Evolutionary conservation across 1,140 invertebrate genomes (phyloP), one percentile per base, ranked within the genome.

Genomic region (Lethrus apterus): DNA sequence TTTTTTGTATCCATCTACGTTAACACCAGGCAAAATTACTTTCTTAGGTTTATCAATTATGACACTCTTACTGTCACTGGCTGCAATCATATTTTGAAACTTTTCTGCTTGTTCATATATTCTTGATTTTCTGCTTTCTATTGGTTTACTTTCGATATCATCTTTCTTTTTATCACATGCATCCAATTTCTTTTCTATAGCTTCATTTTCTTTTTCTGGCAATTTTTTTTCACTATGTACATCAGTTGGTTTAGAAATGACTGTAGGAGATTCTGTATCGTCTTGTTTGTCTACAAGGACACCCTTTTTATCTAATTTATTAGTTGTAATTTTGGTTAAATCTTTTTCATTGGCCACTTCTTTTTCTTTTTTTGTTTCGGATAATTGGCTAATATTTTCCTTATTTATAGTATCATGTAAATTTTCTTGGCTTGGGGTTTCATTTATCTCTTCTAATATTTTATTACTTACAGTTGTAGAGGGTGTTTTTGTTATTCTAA

Each of bases 1-100:
- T 53, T 84, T 81, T 55, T 88, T 89, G 42, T 84, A 86, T 59
- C 83, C 87, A 44, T 82, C 83, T 2, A 89, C 86, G 60, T 84
- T 86, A 9, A 87, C 84, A 66, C 73, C 85, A 10, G 85, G 81
- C 59, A 89, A 82, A 50, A 84, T 78, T 20, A 86, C 74, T 59
- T 88, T 89, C 61, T 87, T 88, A 10, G 81, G 80, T 62, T 87
- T 87, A 20, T 82, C 74, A 2, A 70, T 65, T 2, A 62, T 65
- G 13, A 54, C 56, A 9, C 58, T 50, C 11, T 66, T 57, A 19
- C 59, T 53, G 15, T 64, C 60, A 3, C 43, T 65, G 4, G 58
- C 56, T 5, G 66, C 64, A 1, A 69, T 69, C 50, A 80, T 57
- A 52, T 77, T 79, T 57, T 81, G 80, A 57, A 83, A 81, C 60